Conservation (phyloP, 2,113 vertebrate genomes). For the Geococcyx californianus region DNA sequence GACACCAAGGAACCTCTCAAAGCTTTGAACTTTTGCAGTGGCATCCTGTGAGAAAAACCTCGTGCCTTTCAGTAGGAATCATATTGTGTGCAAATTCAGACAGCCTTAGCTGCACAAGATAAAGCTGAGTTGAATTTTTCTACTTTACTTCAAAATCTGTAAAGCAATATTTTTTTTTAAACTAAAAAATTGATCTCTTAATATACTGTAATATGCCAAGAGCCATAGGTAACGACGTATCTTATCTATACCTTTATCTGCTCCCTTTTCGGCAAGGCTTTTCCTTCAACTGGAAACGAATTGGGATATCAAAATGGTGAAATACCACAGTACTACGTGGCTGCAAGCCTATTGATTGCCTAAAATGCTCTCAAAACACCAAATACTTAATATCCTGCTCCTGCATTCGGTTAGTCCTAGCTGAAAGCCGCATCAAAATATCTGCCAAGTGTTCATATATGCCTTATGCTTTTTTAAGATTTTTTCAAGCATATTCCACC, state of each 20-base stretch:
- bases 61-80: neutral
- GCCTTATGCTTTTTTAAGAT: neutral
- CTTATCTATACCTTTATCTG: neutral
- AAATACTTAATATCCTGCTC: neutral
- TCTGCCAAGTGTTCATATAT: neutral
- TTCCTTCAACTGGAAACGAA: neutral
- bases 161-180: neutral
- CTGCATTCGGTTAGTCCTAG: neutral
- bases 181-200: neutral
- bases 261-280: neutral
- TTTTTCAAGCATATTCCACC: neutral
- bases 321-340: neutral
- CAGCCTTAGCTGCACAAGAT: neutral
- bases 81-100: neutral
- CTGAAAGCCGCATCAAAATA: neutral
- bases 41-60: neutral
- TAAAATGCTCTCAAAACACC: neutral
- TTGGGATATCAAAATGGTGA: neutral
- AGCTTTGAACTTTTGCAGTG: neutral
- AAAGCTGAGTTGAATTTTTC: neutral
- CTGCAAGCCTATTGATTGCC: neutral
- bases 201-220: neutral
- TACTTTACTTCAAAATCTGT: neutral
- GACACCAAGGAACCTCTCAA: neutral
- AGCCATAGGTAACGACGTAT: neutral